Percentiles rank a stretch among this genome's conserved stretches.
Conservation (phyloP, 2,797 vertebrate species). For the Hapalemur alaotrensis region DNA sequence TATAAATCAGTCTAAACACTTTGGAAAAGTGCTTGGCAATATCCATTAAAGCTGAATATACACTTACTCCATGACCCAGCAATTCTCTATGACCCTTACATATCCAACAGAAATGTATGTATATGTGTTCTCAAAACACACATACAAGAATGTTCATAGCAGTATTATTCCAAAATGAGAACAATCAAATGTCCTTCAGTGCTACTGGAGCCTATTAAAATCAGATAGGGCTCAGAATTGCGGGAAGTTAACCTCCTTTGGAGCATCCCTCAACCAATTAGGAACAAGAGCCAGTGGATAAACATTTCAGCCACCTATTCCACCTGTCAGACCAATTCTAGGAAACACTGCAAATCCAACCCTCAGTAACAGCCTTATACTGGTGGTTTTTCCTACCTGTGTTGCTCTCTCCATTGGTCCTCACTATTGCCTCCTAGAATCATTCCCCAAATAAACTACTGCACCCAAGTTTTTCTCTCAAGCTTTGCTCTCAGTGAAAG, state of each 20-base stretch:
- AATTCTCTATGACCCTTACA: not conserved
- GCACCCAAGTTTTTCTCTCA: not conserved
- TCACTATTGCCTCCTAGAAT: not conserved
- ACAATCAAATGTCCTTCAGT: not conserved
- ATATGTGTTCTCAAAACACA: not conserved
- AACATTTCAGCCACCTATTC: not conserved
- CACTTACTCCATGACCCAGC: not conserved
- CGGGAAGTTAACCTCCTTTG: not conserved
- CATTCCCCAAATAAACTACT: not conserved
- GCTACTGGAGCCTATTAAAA: not conserved
- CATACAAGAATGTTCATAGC: not conserved
- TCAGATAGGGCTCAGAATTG: not conserved
- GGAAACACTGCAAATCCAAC: not conserved
- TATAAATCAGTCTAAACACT: not conserved
- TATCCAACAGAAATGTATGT: not conserved
- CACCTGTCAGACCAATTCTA: not conserved
- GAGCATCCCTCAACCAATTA: not conserved
- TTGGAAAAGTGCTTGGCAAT: not conserved
- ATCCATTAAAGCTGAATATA: slow-evolving; percentile 39
- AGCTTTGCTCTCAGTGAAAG: not conserved
- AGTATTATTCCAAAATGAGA: slow-evolving; percentile 2
- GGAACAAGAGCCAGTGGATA: not conserved
- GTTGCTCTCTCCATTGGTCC: not conserved
- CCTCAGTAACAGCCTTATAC: not conserved
- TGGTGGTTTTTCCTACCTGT: not conserved